Evolutionary conservation across 2,797 vertebrate species (phyloP).

Genomic region (Danionella dracula): DNA sequence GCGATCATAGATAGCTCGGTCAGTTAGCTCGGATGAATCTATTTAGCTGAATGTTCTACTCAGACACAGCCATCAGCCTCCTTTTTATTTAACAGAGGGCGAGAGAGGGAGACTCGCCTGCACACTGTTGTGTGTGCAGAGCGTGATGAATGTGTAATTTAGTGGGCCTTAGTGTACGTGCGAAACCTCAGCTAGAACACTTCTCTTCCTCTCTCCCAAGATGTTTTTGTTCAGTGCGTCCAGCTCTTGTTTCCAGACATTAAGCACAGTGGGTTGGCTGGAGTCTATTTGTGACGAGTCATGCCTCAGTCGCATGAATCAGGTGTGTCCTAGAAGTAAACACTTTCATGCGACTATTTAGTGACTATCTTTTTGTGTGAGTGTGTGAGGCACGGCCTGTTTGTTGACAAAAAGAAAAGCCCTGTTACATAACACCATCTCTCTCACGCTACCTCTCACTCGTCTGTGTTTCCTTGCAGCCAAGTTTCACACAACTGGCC

Average conservation of each 20-base stretch:
- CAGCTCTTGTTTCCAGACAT: constrained; percentile 9
- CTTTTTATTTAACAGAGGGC: not conserved
- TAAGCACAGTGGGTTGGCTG: not conserved
- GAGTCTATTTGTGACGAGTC: not conserved
- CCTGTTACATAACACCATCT: constrained; percentile 58
- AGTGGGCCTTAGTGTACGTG: not conserved
- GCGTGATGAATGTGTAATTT: not conserved
- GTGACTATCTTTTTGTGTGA: constrained; percentile 18
- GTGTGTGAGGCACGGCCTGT: constrained; percentile 23
- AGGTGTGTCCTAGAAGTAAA: constrained; percentile 21
- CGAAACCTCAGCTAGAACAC: not conserved
- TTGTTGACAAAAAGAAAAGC: constrained; percentile 55
- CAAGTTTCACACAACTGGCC: constrained; percentile 67
- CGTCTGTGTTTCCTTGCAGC: constrained; percentile 31
- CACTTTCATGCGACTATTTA: constrained; percentile 24
- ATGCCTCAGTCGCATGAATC: constrained; percentile 21
- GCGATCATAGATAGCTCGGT: not conserved
- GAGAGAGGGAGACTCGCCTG: not conserved
- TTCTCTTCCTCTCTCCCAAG: constrained; percentile 4
- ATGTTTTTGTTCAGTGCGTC: not conserved
- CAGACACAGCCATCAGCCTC: not conserved
- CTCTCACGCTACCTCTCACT: constrained; percentile 20
- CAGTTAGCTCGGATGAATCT: no score
- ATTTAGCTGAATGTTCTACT: not conserved
- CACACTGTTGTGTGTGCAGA: not conserved